Base-by-base conservation (phyloP, 2,113 vertebrate genomes). In the Crypturellus undulatus region DNA sequence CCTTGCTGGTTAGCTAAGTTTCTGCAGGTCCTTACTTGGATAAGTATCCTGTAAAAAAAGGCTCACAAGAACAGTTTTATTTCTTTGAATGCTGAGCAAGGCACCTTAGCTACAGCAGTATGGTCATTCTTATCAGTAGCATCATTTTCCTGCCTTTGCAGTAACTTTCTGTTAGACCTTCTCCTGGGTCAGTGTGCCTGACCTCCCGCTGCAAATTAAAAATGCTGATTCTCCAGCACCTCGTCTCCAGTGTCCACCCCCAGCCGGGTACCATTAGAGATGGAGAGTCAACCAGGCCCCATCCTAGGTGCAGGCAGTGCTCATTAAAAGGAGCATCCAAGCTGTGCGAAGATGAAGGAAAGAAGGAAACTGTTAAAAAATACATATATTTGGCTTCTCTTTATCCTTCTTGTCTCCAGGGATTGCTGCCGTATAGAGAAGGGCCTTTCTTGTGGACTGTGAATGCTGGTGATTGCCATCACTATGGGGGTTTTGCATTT, bases 401-500 rank as follows among this genome's bases (percentile, higher is more conserved):
- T 52, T 26, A 78, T 21, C 34, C 20, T 60, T 91, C 84, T 58
- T 69, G 36, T 62, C 73, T 89, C 91, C 72, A 26, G 52, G 65
- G 77, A 79, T 42, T 30, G 25, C n/a, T 1, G 3, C 49, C 18
- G 81, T 40, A 30, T 11, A 64, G 9, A 73, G 69, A 79, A 64
- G 6, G 58, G 21, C 17, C 83, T 90, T 90, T 72, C 73, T 79
- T 76, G 62, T 17, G 40, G 65, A 59, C 63, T 79, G 67, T 84
- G 64, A 91, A 77, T 36, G 62, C 47, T 1, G 19, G 47, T 3
- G 47, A 91, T 75, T 94, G 92, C 72, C 63, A 1, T 5, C 52
- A 45, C 90, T 79, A 21, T 88, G 17, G 30, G 32, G 47, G 69
- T 42, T 79, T 93, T 90, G 69, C 69, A 84, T 94, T 89, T 92